phyloP scores from a whole-genome alignment of 2,113 vertebrate genomes.

The Urocolius indicus region DNA sequence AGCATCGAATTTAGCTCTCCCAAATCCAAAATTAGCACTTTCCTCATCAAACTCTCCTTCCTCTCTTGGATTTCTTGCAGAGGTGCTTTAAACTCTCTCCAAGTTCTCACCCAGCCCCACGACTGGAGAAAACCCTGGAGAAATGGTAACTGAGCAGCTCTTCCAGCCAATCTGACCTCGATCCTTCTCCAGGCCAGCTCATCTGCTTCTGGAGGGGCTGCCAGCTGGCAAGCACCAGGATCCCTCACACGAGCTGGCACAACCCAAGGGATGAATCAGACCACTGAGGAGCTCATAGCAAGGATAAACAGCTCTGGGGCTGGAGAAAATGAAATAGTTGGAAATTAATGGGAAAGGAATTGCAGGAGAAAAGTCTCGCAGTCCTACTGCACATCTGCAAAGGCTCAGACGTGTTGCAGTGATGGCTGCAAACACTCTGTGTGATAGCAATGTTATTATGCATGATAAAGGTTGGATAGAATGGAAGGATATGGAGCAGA shows the following conservation, averaged over 20 bases:
- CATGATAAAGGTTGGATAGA: neutral
- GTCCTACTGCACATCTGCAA: neutral
- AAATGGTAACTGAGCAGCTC: neutral
- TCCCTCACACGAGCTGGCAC: constrained; percentile 42
- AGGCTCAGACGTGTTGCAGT: neutral
- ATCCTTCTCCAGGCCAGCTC: constrained; percentile 21
- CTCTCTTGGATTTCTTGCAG: neutral
- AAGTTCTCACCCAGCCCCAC: neutral
- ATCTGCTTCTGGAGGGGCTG: constrained; percentile 27
- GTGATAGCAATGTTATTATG: neutral
- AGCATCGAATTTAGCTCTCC: neutral
- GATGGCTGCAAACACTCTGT: neutral
- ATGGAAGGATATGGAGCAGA: neutral
- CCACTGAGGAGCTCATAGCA: constrained; percentile 5
- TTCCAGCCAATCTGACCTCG: constrained; percentile 34
- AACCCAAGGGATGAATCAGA: constrained; percentile 50
- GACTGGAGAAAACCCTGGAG: constrained; percentile 1
- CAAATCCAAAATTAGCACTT: neutral
- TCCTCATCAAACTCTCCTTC: neutral
- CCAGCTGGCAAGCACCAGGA: neutral
- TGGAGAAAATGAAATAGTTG: neutral
- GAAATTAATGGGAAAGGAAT: constrained; percentile 41
- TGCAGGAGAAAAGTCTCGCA: constrained; percentile 16
- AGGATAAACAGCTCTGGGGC: constrained; percentile 55
- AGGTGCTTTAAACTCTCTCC: neutral